A percentile compares a stretch with the other conserved stretches of the same genome.
phyloP scores from a whole-genome alignment of 2,113 vertebrate genomes.

The Columba livia region DNA sequence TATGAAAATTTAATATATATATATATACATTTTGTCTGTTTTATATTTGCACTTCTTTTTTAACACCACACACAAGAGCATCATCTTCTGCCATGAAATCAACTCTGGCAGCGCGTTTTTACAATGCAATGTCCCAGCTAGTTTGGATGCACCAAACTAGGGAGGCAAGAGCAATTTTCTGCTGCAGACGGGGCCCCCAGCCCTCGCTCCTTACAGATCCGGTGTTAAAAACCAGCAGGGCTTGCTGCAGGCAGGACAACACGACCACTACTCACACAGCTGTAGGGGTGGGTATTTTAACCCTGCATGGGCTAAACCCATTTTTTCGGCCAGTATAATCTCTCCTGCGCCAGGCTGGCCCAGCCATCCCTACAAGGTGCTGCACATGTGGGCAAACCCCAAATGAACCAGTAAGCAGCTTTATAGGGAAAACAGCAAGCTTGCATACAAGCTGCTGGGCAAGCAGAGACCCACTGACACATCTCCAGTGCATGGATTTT shows the following conservation, averaged over 20 bases:
- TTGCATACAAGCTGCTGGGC: neutral
- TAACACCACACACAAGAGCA: neutral
- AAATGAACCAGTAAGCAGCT: neutral
- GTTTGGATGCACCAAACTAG: neutral
- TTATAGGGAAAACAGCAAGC: neutral
- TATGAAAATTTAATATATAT: neutral
- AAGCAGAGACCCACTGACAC: neutral
- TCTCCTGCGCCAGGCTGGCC: neutral
- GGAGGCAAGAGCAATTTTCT: neutral
- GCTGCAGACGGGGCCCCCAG: neutral
- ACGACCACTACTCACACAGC: neutral
- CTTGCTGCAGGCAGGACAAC: neutral
- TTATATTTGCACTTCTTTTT: neutral
- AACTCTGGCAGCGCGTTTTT: rapidly evolving
- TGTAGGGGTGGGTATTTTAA: neutral
- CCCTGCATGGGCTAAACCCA: rapidly evolving
- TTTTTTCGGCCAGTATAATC: neutral
- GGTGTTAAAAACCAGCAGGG: neutral
- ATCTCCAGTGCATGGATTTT: rapidly evolving
- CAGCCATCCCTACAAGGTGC: neutral
- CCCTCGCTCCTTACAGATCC: neutral
- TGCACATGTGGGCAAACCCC: neutral
- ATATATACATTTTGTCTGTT: neutral
- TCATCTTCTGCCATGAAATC: neutral
- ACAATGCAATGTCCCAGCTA: neutral